Conservation (phyloP, 2,888 invertebrate species). For the Orthosia gracilis region DNA sequence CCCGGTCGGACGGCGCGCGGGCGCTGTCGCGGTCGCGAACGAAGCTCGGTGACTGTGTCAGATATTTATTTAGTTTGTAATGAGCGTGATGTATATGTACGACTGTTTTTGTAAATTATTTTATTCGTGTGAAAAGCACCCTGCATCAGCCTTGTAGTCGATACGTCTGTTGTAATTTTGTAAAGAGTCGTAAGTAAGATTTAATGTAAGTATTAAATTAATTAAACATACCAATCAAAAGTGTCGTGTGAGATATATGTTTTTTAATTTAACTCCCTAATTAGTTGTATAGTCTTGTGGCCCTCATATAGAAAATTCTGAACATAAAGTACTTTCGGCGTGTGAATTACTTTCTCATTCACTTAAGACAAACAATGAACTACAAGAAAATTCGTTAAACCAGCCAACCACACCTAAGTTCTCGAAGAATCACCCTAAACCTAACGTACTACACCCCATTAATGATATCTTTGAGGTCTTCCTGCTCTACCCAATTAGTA, state of each 20-base stretch:
- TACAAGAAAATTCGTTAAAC: not conserved
- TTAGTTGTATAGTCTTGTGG: not conserved
- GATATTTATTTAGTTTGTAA: conserved; percentile 90
- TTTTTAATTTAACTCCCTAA: conserved; percentile 64
- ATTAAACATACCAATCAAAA: conserved; percentile 87
- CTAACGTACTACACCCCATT: not conserved
- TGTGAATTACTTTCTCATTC: not conserved
- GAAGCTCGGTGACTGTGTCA: conserved; percentile 88
- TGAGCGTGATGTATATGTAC: conserved; percentile 89
- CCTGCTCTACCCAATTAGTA: too few species aligned
- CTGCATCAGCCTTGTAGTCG: conserved; percentile 89
- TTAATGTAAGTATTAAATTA: conserved; percentile 83
- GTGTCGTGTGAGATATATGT: conserved; percentile 86
- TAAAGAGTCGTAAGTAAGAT: conserved; percentile 91
- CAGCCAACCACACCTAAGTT: too few species aligned
- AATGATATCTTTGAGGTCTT: not conserved
- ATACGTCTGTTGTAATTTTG: conserved; percentile 91
- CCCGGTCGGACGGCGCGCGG: conserved; percentile 86
- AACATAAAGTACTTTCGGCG: not conserved
- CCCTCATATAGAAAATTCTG: too few species aligned
- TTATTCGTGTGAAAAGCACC: conserved; percentile 89
- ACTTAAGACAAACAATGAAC: not conserved
- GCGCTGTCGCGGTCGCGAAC: conserved; percentile 88
- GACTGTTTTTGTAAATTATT: conserved; percentile 91
- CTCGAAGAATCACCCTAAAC: not conserved